Evolutionary conservation across 1,140 invertebrate genomes (phyloP), one percentile per base, ranked within the genome.

Genomic region (Brachionus rubens): DNA sequence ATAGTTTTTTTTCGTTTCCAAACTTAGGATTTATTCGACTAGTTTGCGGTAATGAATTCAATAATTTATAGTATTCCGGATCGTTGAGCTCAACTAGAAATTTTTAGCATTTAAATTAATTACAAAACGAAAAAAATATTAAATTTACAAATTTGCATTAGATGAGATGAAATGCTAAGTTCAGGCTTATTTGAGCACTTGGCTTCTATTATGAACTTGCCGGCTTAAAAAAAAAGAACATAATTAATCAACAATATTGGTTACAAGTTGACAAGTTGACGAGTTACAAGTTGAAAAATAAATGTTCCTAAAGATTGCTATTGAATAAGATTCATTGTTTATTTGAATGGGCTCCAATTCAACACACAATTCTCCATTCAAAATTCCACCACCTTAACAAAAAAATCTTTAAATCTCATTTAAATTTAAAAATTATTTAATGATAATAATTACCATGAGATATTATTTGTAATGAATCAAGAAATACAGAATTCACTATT

Each of bases 401-500:
- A 28, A 48, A 52, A n/a, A 72, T 12, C 3, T 19, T 5, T 50
- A 19, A 36, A 36, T 12, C 6, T 50, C 12, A 5, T 5, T n/a
- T n/a, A n/a, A n/a, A n/a, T n/a, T n/a, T n/a, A n/a, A n/a, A n/a
- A n/a, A n/a, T n/a, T n/a, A n/a, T n/a, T n/a, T n/a, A n/a, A n/a
- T n/a, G n/a, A n/a, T n/a, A n/a, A n/a, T n/a, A n/a, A n/a, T 72
- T 50, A 72, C 68, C 68, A 72, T 72, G 28, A 26, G 28, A 72
- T n/a, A 72, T 54, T 6, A 72, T 10, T 54, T 72, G 68, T 2
- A 72, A 33, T 12, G 68, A 50, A 28, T 72, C 68, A 21, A 54
- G 28, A 21, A 72, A 40, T 7, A 72, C 19, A 19, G 68, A 48
- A 33, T 48, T 36, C 3, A 16, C 36, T 7, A 50, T 50, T 50